Conservation (phyloP, 2,113 vertebrate species). For the Stercorarius parasiticus region DNA sequence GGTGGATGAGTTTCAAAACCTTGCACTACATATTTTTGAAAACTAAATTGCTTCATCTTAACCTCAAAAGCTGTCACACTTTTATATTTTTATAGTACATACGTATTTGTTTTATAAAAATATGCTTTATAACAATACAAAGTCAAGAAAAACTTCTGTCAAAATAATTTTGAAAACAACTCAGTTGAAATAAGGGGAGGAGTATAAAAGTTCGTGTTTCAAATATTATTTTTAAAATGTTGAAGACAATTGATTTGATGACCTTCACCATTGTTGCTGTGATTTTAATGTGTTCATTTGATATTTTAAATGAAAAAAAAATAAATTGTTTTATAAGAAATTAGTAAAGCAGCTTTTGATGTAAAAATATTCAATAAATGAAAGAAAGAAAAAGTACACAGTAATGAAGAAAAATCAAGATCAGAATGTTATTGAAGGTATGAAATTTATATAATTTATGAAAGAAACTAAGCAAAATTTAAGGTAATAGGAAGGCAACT, state of each 20-base stretch:
- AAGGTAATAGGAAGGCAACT: background rate
- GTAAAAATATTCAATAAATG: background rate
- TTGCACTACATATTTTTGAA: background rate
- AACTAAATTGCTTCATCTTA: background rate
- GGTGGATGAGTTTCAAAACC: background rate
- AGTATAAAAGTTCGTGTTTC: background rate
- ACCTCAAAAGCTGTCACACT: background rate
- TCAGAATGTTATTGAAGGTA: background rate
- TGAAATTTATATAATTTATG: background rate
- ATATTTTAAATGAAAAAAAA: background rate
- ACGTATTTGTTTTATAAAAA: background rate
- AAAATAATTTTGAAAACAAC: background rate
- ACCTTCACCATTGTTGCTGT: background rate
- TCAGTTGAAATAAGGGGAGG: background rate
- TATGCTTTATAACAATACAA: background rate
- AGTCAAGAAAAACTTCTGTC: background rate
- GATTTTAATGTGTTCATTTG: background rate
- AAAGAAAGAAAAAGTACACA: background rate
- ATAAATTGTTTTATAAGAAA: background rate
- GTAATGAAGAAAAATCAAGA: background rate
- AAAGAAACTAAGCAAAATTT: background rate
- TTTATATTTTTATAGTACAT: background rate
- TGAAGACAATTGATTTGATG: background rate
- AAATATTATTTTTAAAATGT: background rate
- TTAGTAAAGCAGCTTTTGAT: background rate